Conservation (phyloP, 2,888 invertebrate species). For the Lobophora halterata region DNA sequence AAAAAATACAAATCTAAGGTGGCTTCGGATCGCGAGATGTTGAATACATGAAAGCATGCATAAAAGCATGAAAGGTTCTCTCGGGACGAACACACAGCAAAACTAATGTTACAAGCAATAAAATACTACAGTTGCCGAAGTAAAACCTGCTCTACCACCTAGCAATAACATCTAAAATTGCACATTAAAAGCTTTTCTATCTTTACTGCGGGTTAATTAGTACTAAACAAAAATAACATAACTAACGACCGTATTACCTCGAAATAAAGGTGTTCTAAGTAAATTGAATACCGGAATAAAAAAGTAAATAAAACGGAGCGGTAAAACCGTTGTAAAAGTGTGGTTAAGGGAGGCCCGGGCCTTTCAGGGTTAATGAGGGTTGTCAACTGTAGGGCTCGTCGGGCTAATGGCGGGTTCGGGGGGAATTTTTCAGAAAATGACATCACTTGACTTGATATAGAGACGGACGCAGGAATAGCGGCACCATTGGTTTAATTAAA, state of each 20-base stretch:
- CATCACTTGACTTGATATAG: slow-evolving; percentile 23
- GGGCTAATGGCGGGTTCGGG: slow-evolving; percentile 21
- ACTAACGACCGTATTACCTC: slow-evolving; percentile 33
- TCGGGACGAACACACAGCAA: slow-evolving; percentile 7
- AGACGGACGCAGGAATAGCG: slow-evolving; percentile 6
- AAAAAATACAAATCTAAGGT: neutral
- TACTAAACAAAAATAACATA: slow-evolving; percentile 32
- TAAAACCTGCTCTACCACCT: slow-evolving; percentile 14
- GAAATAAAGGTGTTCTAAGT: slow-evolving; percentile 28
- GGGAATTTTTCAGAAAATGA: slow-evolving; percentile 27
- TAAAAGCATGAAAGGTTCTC: no score
- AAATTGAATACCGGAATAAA: slow-evolving; percentile 40
- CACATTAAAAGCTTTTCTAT: slow-evolving; percentile 14
- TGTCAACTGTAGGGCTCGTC: slow-evolving; percentile 26
- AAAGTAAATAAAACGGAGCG: slow-evolving; percentile 37
- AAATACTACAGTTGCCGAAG: slow-evolving; percentile 15
- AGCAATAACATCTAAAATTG: slow-evolving; percentile 25
- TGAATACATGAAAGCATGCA: no score
- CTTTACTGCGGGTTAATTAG: slow-evolving; percentile 32
- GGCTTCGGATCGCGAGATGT: no score
- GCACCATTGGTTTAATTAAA: neutral
- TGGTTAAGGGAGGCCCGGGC: slow-evolving; percentile 31
- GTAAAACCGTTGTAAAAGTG: slow-evolving; percentile 40
- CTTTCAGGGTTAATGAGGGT: slow-evolving; percentile 32
- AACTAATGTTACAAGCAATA: slow-evolving; percentile 15